These are phyloP conservation scores for Cygnus buccinator DNA, from an alignment of 2,113 vertebrate genomes.

Conservation along the genomic window DNA sequence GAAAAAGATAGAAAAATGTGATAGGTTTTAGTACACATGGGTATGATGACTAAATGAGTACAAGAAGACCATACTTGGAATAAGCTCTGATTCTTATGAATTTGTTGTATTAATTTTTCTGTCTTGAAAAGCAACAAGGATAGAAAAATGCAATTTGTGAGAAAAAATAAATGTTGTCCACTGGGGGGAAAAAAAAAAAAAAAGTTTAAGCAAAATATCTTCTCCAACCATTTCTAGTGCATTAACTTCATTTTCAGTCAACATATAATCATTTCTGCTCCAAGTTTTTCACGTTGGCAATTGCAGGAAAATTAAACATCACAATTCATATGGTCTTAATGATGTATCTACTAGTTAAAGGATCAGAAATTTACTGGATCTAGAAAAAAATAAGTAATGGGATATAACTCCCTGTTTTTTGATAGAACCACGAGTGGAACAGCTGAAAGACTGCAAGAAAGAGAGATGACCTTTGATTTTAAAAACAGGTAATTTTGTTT, in stretches of 20 bases:
- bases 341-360: neutral
- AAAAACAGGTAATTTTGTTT: constrained; percentile 18
- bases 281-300: neutral
- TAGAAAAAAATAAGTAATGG: neutral
- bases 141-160: neutral
- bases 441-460: neutral
- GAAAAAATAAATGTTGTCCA: neutral
- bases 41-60: neutral
- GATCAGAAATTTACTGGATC: neutral
- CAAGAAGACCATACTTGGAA: neutral
- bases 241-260: neutral
- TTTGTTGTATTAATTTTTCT: neutral
- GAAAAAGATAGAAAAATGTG: neutral
- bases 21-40: neutral
- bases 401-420: neutral
- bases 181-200: neutral
- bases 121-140: neutral
- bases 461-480: constrained; percentile 41
- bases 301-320: neutral
- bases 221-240: neutral
- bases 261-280: neutral
- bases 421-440: neutral
- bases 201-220: neutral
- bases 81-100: neutral
- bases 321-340: neutral